These are phyloP conservation scores for Andrena dorsata DNA, from an alignment of 2,888 invertebrate genomes.

Conservation along the genomic window DNA sequence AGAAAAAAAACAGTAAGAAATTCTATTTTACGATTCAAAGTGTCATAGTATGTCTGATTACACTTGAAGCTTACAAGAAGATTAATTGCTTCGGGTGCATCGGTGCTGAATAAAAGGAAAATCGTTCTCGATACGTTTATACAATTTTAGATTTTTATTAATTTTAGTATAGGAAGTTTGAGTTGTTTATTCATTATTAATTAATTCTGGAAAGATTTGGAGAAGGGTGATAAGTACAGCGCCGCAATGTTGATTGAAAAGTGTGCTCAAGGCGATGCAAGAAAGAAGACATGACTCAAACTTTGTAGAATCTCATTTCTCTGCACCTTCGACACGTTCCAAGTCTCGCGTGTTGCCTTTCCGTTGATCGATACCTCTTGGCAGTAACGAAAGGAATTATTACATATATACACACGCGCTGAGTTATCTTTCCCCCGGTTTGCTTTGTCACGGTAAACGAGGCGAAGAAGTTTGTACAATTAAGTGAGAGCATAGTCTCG, in stretches of 20 bases:
- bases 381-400: slow-evolving; percentile 70
- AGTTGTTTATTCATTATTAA: slow-evolving; percentile 25
- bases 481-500: slow-evolving; percentile 27
- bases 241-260: background rate
- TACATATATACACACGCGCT: slow-evolving; percentile 17
- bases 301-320: slow-evolving; percentile 25
- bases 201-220: background rate
- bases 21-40: slow-evolving; percentile 44
- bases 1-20: slow-evolving; percentile 36
- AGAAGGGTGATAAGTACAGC: slow-evolving; percentile 5
- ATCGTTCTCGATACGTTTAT: slow-evolving; percentile 3
- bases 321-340: slow-evolving; percentile 9
- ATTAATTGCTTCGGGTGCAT: slow-evolving; percentile 5
- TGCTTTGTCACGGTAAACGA: slow-evolving; percentile 13
- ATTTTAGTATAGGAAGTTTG: slow-evolving; percentile 35
- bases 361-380: slow-evolving; percentile 52
- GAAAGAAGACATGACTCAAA: background rate
- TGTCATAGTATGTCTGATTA: slow-evolving; percentile 50
- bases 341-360: slow-evolving; percentile 56
- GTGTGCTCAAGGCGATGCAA: background rate
- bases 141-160: slow-evolving; percentile 28
- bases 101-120: slow-evolving; percentile 7
- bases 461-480: slow-evolving; percentile 1
- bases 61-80: slow-evolving; percentile 23
- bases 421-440: slow-evolving; percentile 24